These are phyloP conservation scores for Eubasilissa splendida DNA, from an alignment of 2,888 invertebrate genomes.

Conservation along the genomic window DNA sequence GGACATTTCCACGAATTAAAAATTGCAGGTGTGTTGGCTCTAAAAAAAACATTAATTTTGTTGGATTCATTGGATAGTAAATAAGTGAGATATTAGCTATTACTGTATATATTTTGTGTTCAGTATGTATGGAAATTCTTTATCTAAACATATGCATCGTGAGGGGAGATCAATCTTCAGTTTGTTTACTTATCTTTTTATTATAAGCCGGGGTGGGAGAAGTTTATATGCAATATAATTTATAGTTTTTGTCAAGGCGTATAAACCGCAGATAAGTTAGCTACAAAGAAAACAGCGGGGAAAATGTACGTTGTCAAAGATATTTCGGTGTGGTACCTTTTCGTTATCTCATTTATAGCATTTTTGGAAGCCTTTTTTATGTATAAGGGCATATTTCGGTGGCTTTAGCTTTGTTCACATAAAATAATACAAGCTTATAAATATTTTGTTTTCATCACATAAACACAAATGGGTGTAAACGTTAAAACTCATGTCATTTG, in stretches of 20 bases:
- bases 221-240: slow-evolving; percentile 38
- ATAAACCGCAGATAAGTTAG: slow-evolving; percentile 26
- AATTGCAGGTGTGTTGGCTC: too few relatives aligned
- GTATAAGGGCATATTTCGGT: not conserved
- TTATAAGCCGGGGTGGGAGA: slow-evolving; percentile 3
- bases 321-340: too few relatives aligned
- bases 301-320: slow-evolving; percentile 5
- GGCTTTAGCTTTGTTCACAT: not conserved
- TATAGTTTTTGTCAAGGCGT: slow-evolving; percentile 41
- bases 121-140: slow-evolving; percentile 36
- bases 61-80: too few relatives aligned
- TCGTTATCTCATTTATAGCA: slow-evolving; percentile 23
- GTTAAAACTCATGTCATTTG: too few relatives aligned
- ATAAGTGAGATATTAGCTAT: not conserved
- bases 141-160: slow-evolving; percentile 24
- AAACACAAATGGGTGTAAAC: too few relatives aligned
- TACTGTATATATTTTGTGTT: not conserved
- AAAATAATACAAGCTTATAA: not conserved
- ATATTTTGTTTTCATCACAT: too few relatives aligned
- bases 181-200: slow-evolving; percentile 40
- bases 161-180: slow-evolving; percentile 32
- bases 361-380: slow-evolving; percentile 33
- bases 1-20: too few relatives aligned
- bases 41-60: too few relatives aligned
- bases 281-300: slow-evolving; percentile 12